Evolutionary conservation across 2,797 vertebrate species (phyloP), one percentile per base, ranked within the genome.

Genomic region (Eulemur coronatus): DNA sequence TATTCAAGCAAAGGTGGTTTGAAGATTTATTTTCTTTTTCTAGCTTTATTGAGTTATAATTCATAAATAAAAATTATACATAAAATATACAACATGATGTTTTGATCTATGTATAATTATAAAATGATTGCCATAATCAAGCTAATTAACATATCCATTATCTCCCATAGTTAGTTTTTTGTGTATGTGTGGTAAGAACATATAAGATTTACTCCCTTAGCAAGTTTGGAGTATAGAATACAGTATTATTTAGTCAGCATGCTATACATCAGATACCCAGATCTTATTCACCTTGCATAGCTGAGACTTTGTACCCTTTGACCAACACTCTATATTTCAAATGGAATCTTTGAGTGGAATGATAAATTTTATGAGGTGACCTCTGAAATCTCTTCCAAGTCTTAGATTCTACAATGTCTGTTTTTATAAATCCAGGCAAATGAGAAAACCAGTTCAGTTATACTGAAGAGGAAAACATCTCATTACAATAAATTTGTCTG

Each of bases 371-470:
- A 67, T 41, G 59, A 89, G 8, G 15, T 92, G 46, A 78, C 5
- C 9, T 43, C 33, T 95, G n/a, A 89, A 72, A 69, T 89, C 17
- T 30, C 30, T 67, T 94, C 41, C 30, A 84, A 73, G 46, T 91
- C 30, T 92, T 86, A 8, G 22, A 50, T 78, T 86, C 55, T 63
- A 78, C 26, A 73, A 20, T 55, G 30, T 79, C 41, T 91, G 14
- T 81, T 89, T 89, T 88, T 35, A 95, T 75, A 92, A 93, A 70
- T 63, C 35, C 41, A 65, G 35, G 38, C 41, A 76, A 88, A 91
- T 89, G 78, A 80, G 38, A 90, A 80, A 96, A 75, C n/a, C 50
- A 79, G 61, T 94, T 89, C 67, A 88, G 46, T 84, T 84, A 73
- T 38, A 61, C 61, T 28, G n/a, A 84, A 43, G 18, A 84, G 30